Evolutionary conservation across 2,113 vertebrate species (phyloP).

Genomic region (Eonycteris spelaea): DNA sequence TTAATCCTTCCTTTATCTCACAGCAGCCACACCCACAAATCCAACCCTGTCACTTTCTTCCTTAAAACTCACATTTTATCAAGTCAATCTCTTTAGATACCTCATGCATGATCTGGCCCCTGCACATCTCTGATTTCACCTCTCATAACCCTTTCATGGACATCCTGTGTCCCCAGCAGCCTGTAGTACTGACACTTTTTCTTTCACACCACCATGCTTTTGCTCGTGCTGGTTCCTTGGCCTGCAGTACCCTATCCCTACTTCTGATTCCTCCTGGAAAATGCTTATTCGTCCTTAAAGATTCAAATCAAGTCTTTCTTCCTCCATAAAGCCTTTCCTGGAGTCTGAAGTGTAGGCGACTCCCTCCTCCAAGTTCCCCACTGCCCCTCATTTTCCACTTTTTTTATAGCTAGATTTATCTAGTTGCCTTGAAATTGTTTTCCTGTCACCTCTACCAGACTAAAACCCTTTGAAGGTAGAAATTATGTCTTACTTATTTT

Average conservation of each 20-base stretch:
- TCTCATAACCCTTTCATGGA: background rate
- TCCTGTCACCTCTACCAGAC: background rate
- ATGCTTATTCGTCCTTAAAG: background rate
- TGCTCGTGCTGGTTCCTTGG: background rate
- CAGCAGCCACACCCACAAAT: background rate
- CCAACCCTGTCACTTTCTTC: background rate
- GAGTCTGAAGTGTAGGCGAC: background rate
- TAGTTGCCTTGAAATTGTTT: background rate
- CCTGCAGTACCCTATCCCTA: background rate
- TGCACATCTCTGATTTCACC: background rate
- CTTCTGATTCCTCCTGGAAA: conserved; percentile 5
- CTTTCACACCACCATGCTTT: background rate
- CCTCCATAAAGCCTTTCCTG: background rate
- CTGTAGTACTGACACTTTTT: background rate
- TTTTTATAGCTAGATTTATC: background rate
- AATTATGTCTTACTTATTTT: background rate
- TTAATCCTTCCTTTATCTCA: background rate
- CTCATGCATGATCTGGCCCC: background rate
- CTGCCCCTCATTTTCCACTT: background rate
- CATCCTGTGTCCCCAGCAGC: background rate
- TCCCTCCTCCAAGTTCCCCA: background rate
- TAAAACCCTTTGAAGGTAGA: background rate
- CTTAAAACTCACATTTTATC: background rate
- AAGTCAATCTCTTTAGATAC: background rate
- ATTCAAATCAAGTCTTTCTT: background rate